Conservation (phyloP, 2,113 vertebrate species). For the Dipodomys stephensi region DNA sequence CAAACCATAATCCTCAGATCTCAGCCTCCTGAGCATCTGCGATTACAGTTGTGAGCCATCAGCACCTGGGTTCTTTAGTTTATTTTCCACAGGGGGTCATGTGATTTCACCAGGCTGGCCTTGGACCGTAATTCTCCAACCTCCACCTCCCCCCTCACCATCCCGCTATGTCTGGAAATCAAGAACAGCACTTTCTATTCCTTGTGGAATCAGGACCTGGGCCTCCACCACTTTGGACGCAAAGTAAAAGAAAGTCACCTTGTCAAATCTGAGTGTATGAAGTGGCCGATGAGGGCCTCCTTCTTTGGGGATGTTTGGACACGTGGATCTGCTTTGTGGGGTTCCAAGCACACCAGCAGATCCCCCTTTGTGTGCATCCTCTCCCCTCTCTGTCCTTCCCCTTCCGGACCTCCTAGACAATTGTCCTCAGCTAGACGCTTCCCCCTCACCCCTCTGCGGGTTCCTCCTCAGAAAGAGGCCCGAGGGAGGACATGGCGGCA, state of each 20-base stretch:
- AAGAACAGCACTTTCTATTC: neutral
- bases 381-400: neutral
- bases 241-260: neutral
- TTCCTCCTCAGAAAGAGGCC: too few species aligned
- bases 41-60: too few species aligned
- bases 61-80: too few species aligned
- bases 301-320: neutral
- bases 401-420: conserved; percentile 63
- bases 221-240: neutral
- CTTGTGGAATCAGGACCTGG: neutral
- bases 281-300: neutral
- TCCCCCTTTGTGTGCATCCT: neutral
- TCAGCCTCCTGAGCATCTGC: too few species aligned
- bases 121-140: neutral
- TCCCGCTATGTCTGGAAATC: too few species aligned
- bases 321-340: neutral
- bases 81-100: too few species aligned
- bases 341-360: neutral
- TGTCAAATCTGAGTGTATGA: neutral
- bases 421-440: conserved; percentile 1
- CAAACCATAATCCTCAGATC: too few species aligned
- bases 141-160: accelerated
- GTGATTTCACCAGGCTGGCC: too few species aligned
- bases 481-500: accelerated
- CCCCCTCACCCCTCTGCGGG: neutral